Evolutionary conservation across 2,888 invertebrate species (phyloP).

Genomic region (Cotesia congregata): DNA sequence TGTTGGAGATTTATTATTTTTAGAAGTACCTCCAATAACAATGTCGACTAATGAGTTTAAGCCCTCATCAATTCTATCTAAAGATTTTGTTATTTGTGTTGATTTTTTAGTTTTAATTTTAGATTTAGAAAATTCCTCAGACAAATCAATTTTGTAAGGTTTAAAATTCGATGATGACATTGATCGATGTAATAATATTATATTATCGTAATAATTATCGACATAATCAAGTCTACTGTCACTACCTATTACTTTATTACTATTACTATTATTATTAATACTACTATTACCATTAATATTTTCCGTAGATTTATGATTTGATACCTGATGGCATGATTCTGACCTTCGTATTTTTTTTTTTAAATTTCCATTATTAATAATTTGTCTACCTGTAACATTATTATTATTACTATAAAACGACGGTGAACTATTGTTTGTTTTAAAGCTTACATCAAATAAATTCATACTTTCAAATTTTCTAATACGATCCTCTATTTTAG

Average conservation of each 20-base stretch:
- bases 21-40: conserved; percentile 75
- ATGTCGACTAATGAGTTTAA: conserved; percentile 81
- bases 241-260: conserved; percentile 63
- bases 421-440: conserved; percentile 55
- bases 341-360: conserved; percentile 59
- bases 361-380: conserved; percentile 34
- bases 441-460: conserved; percentile 55
- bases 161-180: neutral
- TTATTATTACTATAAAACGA: conserved; percentile 49
- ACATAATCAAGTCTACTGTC: conserved; percentile 68
- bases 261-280: conserved; percentile 47
- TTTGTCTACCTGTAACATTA: conserved; percentile 40
- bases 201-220: conserved; percentile 31
- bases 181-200: neutral
- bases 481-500: conserved; percentile 60
- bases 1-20: neutral
- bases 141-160: neutral
- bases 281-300: neutral
- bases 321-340: conserved; percentile 67
- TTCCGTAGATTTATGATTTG: conserved; percentile 6
- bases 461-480: conserved; percentile 66
- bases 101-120: conserved; percentile 34
- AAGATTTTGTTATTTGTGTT: conserved; percentile 77
- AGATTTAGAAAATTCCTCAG: neutral
- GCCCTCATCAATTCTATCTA: conserved; percentile 83